Evolutionary conservation across 2,113 vertebrate genomes (phyloP).

Genomic region (Motacilla tschutschensis): DNA sequence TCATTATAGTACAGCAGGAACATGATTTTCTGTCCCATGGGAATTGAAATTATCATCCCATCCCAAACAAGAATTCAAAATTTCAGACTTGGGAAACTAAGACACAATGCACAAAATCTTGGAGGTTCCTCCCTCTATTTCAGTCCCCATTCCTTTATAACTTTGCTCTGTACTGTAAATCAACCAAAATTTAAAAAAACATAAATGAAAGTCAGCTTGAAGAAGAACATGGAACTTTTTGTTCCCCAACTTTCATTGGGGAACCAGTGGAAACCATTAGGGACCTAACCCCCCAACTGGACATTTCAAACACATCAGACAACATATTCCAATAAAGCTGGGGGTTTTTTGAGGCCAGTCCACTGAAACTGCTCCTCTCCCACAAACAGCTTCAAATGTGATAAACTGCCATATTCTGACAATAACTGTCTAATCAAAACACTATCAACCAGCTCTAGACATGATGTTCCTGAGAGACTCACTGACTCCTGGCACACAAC

Average conservation of each 20-base stretch:
- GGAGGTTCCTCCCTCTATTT: not conserved
- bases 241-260: not conserved
- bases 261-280: not conserved
- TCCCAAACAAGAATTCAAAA: not conserved
- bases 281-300: not conserved
- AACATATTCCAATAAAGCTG: not conserved
- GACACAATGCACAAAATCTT: not conserved
- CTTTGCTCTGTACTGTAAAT: not conserved
- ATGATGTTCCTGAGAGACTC: not conserved
- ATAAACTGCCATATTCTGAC: slow-evolving; percentile 5
- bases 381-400: not conserved
- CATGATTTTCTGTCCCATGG: not conserved
- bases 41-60: not conserved
- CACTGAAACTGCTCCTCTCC: not conserved
- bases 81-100: not conserved
- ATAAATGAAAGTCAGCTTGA: slow-evolving; percentile 1
- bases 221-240: not conserved
- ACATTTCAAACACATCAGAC: not conserved
- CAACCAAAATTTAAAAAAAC: slow-evolving; percentile 15
- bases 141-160: not conserved
- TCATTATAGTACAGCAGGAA: not conserved
- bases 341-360: not conserved
- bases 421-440: not conserved
- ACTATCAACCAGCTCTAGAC: not conserved
- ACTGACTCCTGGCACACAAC: not conserved